phyloP scores from a whole-genome alignment of 2,113 vertebrate genomes.

The Corvus moneduloides region DNA sequence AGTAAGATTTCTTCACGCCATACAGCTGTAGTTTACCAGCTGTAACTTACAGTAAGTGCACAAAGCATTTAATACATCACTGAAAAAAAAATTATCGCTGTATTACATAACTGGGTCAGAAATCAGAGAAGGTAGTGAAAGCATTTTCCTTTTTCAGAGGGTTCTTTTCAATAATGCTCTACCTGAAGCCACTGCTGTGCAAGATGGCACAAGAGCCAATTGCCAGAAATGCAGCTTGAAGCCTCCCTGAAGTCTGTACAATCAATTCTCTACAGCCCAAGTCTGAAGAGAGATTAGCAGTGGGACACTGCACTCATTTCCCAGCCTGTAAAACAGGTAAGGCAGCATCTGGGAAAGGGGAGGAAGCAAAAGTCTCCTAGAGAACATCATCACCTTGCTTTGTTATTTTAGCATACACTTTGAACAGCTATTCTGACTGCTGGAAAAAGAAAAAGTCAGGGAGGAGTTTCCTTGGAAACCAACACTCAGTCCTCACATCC shows the following conservation, averaged over 20 bases:
- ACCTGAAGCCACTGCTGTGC: background rate
- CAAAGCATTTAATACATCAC: background rate
- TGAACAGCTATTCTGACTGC: constrained; percentile 1
- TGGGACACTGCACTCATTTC: background rate
- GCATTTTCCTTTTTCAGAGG: background rate
- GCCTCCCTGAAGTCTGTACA: background rate
- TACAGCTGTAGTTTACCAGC: background rate
- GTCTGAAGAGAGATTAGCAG: background rate
- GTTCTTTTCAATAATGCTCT: background rate
- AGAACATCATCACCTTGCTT: background rate
- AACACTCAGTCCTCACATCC: background rate
- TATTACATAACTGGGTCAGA: constrained; percentile 17
- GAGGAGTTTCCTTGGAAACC: constrained; percentile 33
- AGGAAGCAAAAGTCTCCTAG: background rate
- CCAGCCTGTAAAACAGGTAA: constrained; percentile 29
- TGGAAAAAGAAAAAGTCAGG: background rate
- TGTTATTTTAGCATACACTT: background rate
- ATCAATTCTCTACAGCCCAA: background rate
- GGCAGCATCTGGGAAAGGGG: background rate
- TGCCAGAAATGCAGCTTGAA: background rate
- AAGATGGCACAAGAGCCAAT: background rate
- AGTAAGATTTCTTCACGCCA: background rate
- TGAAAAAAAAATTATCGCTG: background rate
- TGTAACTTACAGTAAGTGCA: background rate
- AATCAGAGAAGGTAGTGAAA: background rate